Conservation (phyloP, 64 coral and sea anemone genomes). For the Dendronephthya gigantea region DNA sequence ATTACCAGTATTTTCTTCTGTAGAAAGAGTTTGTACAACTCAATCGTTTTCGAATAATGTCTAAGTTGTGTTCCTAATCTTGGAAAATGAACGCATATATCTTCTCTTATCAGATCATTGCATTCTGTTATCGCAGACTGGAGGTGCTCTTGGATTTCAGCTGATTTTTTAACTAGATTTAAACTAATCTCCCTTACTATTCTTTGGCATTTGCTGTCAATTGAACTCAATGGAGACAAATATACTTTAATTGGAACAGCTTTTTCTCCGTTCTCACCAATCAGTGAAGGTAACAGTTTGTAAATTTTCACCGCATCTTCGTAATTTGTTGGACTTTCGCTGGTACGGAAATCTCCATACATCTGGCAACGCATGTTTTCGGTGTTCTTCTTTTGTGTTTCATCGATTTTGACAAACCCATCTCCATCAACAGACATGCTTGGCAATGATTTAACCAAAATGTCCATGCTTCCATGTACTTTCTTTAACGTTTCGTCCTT, state of each 20-base stretch:
- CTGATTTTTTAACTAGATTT: conserved; percentile 11
- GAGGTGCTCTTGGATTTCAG: conserved; percentile 15
- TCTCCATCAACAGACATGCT: not conserved
- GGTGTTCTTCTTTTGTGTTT: conserved; percentile 1
- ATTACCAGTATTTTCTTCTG: conserved; percentile 15
- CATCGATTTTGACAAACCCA: not conserved
- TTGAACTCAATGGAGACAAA: conserved; percentile 33
- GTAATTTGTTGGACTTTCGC: conserved; percentile 29
- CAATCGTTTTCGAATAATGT: not conserved
- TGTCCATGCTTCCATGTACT: conserved; percentile 28
- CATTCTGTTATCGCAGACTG: not conserved
- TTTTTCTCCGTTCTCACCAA: conserved; percentile 31
- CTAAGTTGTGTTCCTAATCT: not conserved
- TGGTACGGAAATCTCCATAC: conserved; percentile 25
- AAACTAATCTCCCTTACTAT: conserved; percentile 33
- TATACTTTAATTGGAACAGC: conserved; percentile 31
- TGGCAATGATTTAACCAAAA: conserved; percentile 7
- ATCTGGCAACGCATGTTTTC: conserved; percentile 29
- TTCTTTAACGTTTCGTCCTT: conserved; percentile 7
- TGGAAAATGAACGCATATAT: conserved; percentile 20
- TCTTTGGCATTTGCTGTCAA: conserved; percentile 10
- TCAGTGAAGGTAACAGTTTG: conserved; percentile 27
- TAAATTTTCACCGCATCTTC: conserved; percentile 33
- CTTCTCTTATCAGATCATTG: conserved; percentile 21
- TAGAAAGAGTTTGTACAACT: not conserved